Percentiles rank a stretch among this genome's conserved stretches.
phyloP scores from a whole-genome alignment of 1,140 invertebrate species.

The Archivesica marissinica region DNA sequence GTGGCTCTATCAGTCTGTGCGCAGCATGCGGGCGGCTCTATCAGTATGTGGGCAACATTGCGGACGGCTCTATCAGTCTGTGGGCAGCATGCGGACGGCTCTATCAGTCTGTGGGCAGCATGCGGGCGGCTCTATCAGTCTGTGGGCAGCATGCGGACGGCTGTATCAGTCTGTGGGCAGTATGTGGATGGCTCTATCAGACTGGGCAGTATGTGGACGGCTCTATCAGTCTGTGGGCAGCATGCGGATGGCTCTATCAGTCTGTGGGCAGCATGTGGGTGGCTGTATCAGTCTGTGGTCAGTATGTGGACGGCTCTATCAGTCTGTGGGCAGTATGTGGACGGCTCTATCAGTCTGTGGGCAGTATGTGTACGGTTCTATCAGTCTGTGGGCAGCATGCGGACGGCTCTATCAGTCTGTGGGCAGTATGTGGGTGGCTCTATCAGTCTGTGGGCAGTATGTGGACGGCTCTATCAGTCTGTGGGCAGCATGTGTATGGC shows the following conservation, averaged over 20 bases:
- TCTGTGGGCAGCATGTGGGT: background rate
- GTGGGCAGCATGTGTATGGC: background rate
- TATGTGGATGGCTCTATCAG: too few species aligned
- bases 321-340: background rate
- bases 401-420: background rate
- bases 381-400: too few species aligned
- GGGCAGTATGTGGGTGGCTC: background rate
- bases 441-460: background rate
- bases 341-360: background rate
- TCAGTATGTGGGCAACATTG: background rate
- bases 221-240: background rate
- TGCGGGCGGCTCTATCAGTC: background rate
- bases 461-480: too few species aligned
- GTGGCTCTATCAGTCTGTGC: too few species aligned
- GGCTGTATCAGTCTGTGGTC: too few species aligned
- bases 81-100: background rate
- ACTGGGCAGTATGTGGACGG: background rate
- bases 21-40: background rate
- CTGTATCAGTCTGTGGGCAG: background rate
- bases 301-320: background rate
- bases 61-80: background rate
- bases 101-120: too few species aligned
- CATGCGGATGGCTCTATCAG: background rate
- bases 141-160: background rate
- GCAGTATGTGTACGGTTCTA: background rate